These are phyloP conservation scores for Drosophila setifemur DNA, from an alignment of 1,140 invertebrate genomes.

Conservation along the genomic window DNA sequence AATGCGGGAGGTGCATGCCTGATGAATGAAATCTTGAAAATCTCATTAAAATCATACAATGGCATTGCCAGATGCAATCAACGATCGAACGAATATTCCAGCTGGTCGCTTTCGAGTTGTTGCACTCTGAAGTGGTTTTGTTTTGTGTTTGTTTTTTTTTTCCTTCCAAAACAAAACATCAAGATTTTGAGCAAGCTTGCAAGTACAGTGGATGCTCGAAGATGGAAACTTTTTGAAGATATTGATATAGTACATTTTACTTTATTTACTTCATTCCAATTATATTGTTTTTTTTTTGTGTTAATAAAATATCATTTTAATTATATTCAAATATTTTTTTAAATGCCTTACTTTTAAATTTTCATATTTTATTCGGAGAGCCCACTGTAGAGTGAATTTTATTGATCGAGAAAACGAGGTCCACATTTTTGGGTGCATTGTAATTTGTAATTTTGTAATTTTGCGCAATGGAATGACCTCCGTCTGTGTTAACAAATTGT, in stretches of 20 bases:
- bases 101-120: conserved; percentile 24
- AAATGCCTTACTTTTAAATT: too few relatives aligned
- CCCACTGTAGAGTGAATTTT: background rate
- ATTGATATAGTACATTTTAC: too few relatives aligned
- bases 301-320: too few relatives aligned
- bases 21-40: conserved; percentile 34
- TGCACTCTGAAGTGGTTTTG: conserved; percentile 24
- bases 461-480: conserved; percentile 16
- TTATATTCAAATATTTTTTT: too few relatives aligned
- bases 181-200: background rate
- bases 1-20: background rate
- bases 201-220: conserved; percentile 9
- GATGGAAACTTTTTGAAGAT: too few relatives aligned
- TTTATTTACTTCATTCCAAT: too few relatives aligned
- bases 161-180: conserved; percentile 16
- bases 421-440: background rate
- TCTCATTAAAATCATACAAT: background rate
- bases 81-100: conserved; percentile 29
- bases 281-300: too few relatives aligned
- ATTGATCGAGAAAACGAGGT: background rate
- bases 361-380: background rate
- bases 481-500: background rate
- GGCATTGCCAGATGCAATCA: conserved; percentile 33
- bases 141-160: background rate
- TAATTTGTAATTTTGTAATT: conserved; percentile 15